These are phyloP conservation scores for Notarius lentiginosus DNA, from an alignment of 2,113 vertebrate genomes.

Conservation along the genomic window DNA sequence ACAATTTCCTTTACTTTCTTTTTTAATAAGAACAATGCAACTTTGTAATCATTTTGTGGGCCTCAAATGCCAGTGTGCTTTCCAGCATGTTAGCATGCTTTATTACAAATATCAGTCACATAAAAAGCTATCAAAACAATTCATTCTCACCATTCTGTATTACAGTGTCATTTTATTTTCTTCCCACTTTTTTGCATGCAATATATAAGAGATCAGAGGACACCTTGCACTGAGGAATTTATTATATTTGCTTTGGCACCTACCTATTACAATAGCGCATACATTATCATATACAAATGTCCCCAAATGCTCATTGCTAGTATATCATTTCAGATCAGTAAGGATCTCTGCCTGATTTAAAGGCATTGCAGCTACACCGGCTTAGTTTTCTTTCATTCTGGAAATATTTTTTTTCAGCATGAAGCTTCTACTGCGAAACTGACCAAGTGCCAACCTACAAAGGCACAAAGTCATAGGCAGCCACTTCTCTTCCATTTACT, in stretches of 20 bases:
- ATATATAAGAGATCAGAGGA: slow-evolving; percentile 13
- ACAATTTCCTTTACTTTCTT: slow-evolving; percentile 20
- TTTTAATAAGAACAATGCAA: slow-evolving; percentile 33
- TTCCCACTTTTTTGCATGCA: slow-evolving; percentile 6
- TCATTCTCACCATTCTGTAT: slow-evolving; percentile 31
- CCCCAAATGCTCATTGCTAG: background rate
- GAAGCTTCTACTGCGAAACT: slow-evolving; percentile 62
- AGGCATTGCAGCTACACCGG: slow-evolving; percentile 45
- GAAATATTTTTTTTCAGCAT: slow-evolving; percentile 52
- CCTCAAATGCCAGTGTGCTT: background rate
- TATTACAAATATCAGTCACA: slow-evolving; percentile 50
- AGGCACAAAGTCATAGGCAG: slow-evolving; percentile 58
- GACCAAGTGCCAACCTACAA: slow-evolving; percentile 68
- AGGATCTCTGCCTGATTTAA: slow-evolving; percentile 13
- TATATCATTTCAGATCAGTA: slow-evolving; percentile 7
- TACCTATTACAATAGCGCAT: slow-evolving; percentile 41
- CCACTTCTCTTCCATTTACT: slow-evolving; percentile 63
- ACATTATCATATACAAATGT: slow-evolving; percentile 28
- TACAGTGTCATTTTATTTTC: slow-evolving; percentile 42
- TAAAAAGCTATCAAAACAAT: slow-evolving; percentile 46
- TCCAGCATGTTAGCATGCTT: slow-evolving; percentile 32
- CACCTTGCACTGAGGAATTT: slow-evolving; percentile 39
- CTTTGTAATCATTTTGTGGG: slow-evolving; percentile 38
- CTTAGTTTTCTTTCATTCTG: slow-evolving; percentile 31
- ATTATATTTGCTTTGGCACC: slow-evolving; percentile 31